Conservation (phyloP, 2,888 invertebrate genomes). For the Trissonchulus sp. region DNA sequence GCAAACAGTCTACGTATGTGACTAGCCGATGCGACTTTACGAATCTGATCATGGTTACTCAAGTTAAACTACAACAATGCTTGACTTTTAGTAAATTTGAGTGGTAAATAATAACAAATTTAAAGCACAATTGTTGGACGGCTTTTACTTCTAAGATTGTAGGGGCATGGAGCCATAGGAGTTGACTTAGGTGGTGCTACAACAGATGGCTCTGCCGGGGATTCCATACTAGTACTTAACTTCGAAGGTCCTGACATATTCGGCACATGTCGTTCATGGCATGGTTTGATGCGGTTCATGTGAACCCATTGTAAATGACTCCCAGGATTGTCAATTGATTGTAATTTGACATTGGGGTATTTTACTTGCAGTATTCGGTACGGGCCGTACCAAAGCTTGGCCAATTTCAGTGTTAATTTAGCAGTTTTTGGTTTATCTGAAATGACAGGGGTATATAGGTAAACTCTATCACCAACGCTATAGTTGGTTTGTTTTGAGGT, state of each 20-base stretch:
- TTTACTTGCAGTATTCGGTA: background rate
- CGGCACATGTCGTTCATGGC: background rate
- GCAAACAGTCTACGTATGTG: too few relatives aligned
- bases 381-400: background rate
- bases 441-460: background rate
- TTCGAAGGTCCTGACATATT: background rate
- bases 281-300: background rate
- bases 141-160: too few relatives aligned
- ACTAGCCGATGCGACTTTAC: too few relatives aligned
- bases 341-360: background rate
- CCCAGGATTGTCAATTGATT: background rate
- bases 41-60: too few relatives aligned
- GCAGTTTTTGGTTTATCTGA: background rate
- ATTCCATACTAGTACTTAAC: background rate
- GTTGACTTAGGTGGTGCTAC: too few relatives aligned
- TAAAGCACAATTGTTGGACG: too few relatives aligned
- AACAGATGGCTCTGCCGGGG: background rate
- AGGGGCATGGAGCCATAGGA: too few relatives aligned
- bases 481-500: background rate
- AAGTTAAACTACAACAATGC: too few relatives aligned
- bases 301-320: background rate
- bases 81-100: too few relatives aligned
- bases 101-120: too few relatives aligned
- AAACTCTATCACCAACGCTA: constrained; percentile 8
- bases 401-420: background rate